These are phyloP conservation scores for Bombyx mandarina DNA, from an alignment of 1,140 invertebrate species.

Conservation along the genomic window DNA sequence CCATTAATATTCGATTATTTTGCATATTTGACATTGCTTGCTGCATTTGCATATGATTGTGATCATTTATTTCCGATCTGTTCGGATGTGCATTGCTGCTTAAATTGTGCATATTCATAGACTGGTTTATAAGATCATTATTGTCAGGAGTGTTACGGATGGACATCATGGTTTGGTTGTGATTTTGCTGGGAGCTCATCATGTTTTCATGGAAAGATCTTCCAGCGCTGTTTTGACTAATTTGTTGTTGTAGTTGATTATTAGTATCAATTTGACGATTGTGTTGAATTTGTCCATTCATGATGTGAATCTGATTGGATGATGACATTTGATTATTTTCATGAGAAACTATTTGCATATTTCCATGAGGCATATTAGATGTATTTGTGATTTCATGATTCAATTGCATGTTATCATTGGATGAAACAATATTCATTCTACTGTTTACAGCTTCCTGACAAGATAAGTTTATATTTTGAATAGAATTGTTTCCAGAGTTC, in stretches of 20 bases:
- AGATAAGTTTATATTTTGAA: slow-evolving; percentile 54
- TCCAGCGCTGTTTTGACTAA: slow-evolving; percentile 28
- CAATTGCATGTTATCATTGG: slow-evolving; percentile 38
- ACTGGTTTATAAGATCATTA: slow-evolving; percentile 47
- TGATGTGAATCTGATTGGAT: slow-evolving; percentile 59
- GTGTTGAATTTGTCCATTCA: slow-evolving; percentile 63
- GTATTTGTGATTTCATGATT: slow-evolving; percentile 40
- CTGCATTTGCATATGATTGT: slow-evolving; percentile 62
- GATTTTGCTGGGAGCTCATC: slow-evolving; percentile 35
- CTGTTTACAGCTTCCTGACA: slow-evolving; percentile 56
- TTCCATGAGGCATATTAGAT: slow-evolving; percentile 46
- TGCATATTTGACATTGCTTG: slow-evolving; percentile 55
- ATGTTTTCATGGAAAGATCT: slow-evolving; percentile 59
- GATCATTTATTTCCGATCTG: slow-evolving; percentile 45
- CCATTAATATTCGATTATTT: slow-evolving; percentile 61
- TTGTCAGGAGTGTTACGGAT: slow-evolving; percentile 49
- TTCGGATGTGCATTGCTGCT: slow-evolving; percentile 46
- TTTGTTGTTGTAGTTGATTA: slow-evolving; percentile 50
- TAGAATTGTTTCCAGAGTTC: slow-evolving; percentile 48
- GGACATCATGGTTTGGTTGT: slow-evolving; percentile 50
- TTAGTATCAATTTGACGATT: slow-evolving; percentile 43
- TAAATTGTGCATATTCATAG: slow-evolving; percentile 54
- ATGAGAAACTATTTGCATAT: slow-evolving; percentile 56
- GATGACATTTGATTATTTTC: slow-evolving; percentile 39
- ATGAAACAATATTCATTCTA: slow-evolving; percentile 36